These are phyloP conservation scores for Anticlea derivata DNA, from an alignment of 2,888 invertebrate species.

Conservation along the genomic window DNA sequence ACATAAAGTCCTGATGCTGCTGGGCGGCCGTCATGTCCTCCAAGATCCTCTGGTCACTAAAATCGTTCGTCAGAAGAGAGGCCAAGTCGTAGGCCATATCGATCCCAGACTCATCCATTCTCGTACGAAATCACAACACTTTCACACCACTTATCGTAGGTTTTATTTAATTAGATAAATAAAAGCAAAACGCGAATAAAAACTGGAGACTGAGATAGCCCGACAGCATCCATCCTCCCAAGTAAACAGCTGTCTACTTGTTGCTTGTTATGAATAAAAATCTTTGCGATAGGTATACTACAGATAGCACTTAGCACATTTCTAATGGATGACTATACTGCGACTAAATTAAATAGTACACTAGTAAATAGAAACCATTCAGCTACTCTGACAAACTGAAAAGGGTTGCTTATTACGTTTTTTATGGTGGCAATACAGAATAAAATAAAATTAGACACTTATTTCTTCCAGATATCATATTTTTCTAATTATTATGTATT, in stretches of 20 bases:
- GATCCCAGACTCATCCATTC: slow-evolving; percentile 86
- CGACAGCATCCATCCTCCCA: slow-evolving; percentile 76
- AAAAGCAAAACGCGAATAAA: slow-evolving; percentile 61
- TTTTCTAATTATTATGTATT: no score
- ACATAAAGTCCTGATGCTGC: slow-evolving; percentile 84
- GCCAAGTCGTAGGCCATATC: slow-evolving; percentile 86
- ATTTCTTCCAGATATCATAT: no score
- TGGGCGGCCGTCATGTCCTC: slow-evolving; percentile 83
- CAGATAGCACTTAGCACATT: slow-evolving; percentile 39
- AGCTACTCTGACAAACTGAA: slow-evolving; percentile 31
- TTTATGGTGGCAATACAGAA: slow-evolving; percentile 25
- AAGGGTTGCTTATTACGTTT: slow-evolving; percentile 30
- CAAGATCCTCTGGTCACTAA: slow-evolving; percentile 79
- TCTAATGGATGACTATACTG: slow-evolving; percentile 56
- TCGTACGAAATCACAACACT: slow-evolving; percentile 64
- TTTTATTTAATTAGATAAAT: slow-evolving; percentile 55
- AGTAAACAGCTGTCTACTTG: slow-evolving; percentile 81
- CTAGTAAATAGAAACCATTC: slow-evolving; percentile 20
- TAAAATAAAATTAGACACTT: neutral
- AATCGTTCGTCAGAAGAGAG: slow-evolving; percentile 82
- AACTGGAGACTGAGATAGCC: slow-evolving; percentile 55
- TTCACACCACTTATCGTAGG: slow-evolving; percentile 59
- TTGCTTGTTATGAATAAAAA: slow-evolving; percentile 58
- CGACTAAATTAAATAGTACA: slow-evolving; percentile 44
- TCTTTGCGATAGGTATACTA: slow-evolving; percentile 33